Conservation (phyloP, 2,113 vertebrate genomes). For the Lichenostomus cassidix region DNA sequence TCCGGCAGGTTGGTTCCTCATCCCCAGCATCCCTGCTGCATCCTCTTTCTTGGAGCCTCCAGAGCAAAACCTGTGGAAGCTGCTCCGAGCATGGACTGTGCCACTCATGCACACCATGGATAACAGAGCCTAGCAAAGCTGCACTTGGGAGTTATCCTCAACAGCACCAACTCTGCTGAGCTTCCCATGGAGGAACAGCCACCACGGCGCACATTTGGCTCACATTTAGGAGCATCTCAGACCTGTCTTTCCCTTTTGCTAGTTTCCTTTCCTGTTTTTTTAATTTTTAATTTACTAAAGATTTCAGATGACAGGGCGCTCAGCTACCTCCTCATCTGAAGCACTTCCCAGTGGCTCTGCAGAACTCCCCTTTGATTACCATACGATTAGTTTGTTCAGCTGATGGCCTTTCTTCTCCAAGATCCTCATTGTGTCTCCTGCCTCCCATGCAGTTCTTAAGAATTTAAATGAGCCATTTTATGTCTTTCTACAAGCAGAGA, state of each 20-base stretch:
- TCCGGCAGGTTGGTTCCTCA: background rate
- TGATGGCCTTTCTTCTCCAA: slow-evolving; percentile 78
- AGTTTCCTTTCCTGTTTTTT: background rate
- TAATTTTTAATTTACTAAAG: slow-evolving; percentile 59
- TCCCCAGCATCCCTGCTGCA: background rate
- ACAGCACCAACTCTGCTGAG: fast-evolving
- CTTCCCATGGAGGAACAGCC: fast-evolving
- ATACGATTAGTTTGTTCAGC: slow-evolving; percentile 84
- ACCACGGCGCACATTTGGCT: fast-evolving
- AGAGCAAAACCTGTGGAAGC: background rate
- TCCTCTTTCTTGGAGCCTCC: background rate
- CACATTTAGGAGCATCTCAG: fast-evolving
- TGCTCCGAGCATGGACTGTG: fast-evolving
- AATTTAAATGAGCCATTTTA: slow-evolving; percentile 92
- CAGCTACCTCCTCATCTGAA: slow-evolving; percentile 63
- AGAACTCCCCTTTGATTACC: slow-evolving; percentile 80
- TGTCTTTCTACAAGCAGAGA: slow-evolving; percentile 81
- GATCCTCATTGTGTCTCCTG: slow-evolving; percentile 81
- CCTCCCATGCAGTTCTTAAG: slow-evolving; percentile 81
- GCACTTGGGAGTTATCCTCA: background rate
- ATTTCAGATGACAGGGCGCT: background rate
- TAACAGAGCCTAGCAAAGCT: fast-evolving
- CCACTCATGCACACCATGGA: fast-evolving
- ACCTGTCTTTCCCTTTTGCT: background rate
- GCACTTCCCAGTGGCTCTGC: slow-evolving; percentile 71